Evolutionary conservation across 1,140 invertebrate species (phyloP).

Genomic region (Drosophila fuyamai): DNA sequence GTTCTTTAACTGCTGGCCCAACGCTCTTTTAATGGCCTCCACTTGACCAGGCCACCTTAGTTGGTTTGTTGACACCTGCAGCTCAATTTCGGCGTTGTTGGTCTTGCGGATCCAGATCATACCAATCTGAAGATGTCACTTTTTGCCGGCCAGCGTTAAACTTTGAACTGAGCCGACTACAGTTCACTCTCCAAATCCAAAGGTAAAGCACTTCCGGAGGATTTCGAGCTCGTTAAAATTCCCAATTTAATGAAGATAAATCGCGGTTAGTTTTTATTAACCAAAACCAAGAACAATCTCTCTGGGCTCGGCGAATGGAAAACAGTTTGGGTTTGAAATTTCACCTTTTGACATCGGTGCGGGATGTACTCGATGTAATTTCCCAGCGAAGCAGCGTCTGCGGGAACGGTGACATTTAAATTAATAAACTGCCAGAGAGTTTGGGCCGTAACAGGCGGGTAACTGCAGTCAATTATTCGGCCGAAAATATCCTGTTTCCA

Average conservation of each 20-base stretch:
- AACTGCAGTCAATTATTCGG: constrained; percentile 74
- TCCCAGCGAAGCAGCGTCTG: constrained; percentile 8
- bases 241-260: constrained; percentile 72
- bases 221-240: constrained; percentile 26
- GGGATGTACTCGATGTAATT: constrained; percentile 10
- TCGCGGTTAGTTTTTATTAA: constrained; percentile 40
- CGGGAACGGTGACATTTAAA: constrained; percentile 70
- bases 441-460: constrained; percentile 56
- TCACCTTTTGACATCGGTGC: constrained; percentile 74
- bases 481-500: constrained; percentile 66
- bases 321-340: constrained; percentile 80
- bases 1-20: constrained; percentile 61
- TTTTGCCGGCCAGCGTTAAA: constrained; percentile 3
- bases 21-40: constrained; percentile 62
- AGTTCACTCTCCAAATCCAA: constrained; percentile 8
- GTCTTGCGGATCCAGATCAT: constrained; percentile 7
- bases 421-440: constrained; percentile 69
- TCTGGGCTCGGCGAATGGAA: background rate
- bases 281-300: background rate
- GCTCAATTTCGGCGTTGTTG: constrained; percentile 27
- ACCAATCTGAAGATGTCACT: constrained; percentile 48
- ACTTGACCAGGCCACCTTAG: constrained; percentile 58
- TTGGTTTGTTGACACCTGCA: constrained; percentile 70
- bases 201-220: constrained; percentile 68
- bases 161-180: constrained; percentile 45